Evolutionary conservation across 2,113 vertebrate species (phyloP), one percentile per base, ranked within the genome.

Genomic region (Chamaea fasciata): DNA sequence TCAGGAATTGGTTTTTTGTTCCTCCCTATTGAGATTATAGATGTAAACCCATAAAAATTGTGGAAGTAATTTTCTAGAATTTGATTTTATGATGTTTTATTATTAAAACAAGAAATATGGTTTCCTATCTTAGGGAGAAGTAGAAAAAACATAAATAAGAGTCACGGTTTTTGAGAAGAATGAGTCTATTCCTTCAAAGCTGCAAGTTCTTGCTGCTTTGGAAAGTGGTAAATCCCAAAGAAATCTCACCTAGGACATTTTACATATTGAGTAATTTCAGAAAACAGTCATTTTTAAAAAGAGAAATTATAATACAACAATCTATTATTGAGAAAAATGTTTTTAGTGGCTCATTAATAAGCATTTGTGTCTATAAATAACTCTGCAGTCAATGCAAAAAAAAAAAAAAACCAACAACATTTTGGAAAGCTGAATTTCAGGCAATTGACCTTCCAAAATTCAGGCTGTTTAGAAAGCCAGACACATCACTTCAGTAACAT

Each of bases 121-220:
- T 93, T 97, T 97, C 89, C 93, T 97, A 41, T 96, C 82, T 95
- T 83, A 92, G 70, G 93, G 86, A 90, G n/a, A 44, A 65, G 16
- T 67, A 94, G 95, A 90, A 95, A 96, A 96, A 93, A 84, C 77
- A 95, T 94, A 96, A 94, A 92, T 75, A 80, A 90, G 9, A 11
- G 56, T 89, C n/a, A 75, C 1, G 2, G 7, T 35, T 69, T 90
- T 41, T 63, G 63, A 69, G 31, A 76, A 69, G 52, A 95, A 63
- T n/a, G 42, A 60, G 17, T 17, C 8, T 59, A 42, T 67, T 87
- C 56, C 33, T 89, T 78, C 47, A 63, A 77, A 78, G 39, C 39
- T 68, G 5, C 44, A 78, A 56, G 28, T 80, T 88, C 55, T 83
- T 78, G 52, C 17, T 89, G 23, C 28, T 21, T 31, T 68, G n/a